Conservation (phyloP, 2,888 invertebrate species). For the Eristalis tenax region DNA sequence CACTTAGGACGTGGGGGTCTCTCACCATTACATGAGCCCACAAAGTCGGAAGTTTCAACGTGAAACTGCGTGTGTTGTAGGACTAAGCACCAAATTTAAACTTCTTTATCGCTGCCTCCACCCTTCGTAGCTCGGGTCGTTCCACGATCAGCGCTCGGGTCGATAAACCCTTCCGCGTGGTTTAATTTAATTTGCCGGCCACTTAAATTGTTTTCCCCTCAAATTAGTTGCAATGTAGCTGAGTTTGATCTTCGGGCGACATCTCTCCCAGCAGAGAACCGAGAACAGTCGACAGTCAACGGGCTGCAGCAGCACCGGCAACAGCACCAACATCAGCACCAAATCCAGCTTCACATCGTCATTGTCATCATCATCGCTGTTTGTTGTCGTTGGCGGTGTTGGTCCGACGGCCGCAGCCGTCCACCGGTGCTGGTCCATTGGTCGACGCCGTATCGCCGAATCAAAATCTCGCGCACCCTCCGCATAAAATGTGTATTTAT, state of each 20-base stretch:
- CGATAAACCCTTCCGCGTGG: conserved; percentile 56
- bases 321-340: neutral
- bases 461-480: conserved; percentile 71
- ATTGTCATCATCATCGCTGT: conserved; percentile 12
- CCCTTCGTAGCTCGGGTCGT: no score
- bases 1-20: no score
- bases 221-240: conserved; percentile 71
- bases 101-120: neutral
- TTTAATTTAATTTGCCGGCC: conserved; percentile 70
- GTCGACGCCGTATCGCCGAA: conserved; percentile 63
- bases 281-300: neutral
- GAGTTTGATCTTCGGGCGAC: conserved; percentile 64
- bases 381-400: conserved; percentile 35
- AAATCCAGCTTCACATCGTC: conserved; percentile 31
- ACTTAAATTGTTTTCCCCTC: conserved; percentile 68
- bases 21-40: no score
- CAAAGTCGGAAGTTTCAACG: no score
- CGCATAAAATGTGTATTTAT: conserved; percentile 79
- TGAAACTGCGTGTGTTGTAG: no score
- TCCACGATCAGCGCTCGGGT: neutral
- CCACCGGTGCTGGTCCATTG: conserved; percentile 51
- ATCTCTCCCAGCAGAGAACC: conserved; percentile 38
- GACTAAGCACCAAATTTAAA: no score
- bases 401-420: conserved; percentile 8
- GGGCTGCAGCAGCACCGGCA: neutral